A percentile compares a stretch with the other conserved stretches of the same genome.
These are phyloP conservation scores for Apis laboriosa DNA, from an alignment of 1,140 invertebrate species.

Conservation along the genomic window DNA sequence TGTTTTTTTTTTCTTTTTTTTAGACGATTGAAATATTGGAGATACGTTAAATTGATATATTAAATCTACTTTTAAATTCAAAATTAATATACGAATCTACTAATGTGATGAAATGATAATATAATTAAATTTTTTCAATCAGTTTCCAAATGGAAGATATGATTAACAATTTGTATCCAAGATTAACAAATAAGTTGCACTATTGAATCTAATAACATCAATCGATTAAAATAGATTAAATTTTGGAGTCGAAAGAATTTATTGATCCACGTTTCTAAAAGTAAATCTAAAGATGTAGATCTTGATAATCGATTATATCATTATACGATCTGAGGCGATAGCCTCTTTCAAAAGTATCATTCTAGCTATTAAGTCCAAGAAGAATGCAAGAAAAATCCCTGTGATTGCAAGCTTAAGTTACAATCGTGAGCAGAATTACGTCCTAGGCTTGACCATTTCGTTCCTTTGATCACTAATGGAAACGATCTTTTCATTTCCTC, in stretches of 20 bases:
- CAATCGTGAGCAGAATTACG: slow-evolving; percentile 2
- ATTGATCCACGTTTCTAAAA: no score
- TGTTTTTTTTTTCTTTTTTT: not conserved
- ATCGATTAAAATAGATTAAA: no score
- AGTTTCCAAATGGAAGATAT: no score
- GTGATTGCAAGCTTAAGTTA: slow-evolving; percentile 11
- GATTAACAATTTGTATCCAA: no score
- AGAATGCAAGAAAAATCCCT: slow-evolving; percentile 8
- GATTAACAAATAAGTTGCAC: no score
- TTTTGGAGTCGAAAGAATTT: not conserved
- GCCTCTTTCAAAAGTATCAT: not conserved
- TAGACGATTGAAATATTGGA: not conserved
- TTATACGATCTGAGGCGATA: not conserved
- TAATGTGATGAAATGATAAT: not conserved
- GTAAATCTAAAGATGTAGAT: not conserved
- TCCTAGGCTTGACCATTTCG: not conserved
- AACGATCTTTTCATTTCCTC: not conserved
- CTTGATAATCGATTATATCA: not conserved
- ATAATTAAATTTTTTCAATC: no score
- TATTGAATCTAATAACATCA: no score
- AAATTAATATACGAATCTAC: not conserved
- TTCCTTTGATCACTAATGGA: slow-evolving; percentile 4
- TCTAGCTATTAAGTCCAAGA: not conserved
- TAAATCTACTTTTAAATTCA: not conserved
- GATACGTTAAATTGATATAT: not conserved